Evolutionary conservation across 2,113 vertebrate genomes (phyloP).

Genomic region (Campylorhamphus procurvoides): DNA sequence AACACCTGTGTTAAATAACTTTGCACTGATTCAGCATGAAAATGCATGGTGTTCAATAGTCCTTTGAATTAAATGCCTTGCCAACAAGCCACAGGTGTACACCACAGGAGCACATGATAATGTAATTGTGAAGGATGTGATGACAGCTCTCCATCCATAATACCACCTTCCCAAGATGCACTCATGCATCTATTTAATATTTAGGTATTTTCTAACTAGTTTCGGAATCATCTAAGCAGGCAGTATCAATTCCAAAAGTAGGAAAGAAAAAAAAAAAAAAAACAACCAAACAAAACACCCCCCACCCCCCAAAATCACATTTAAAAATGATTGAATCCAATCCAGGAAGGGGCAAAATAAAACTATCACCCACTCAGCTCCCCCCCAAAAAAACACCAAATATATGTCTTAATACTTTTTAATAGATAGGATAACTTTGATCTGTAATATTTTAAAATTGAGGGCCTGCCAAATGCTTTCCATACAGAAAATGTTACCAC

Average conservation of each 20-base stretch:
- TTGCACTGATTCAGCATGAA: constrained; percentile 58
- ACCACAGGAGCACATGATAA: constrained; percentile 64
- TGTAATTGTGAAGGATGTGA: constrained; percentile 64
- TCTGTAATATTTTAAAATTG: background rate
- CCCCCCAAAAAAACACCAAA: background rate
- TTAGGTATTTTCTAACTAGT: constrained; percentile 54
- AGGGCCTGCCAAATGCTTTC: background rate
- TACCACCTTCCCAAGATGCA: constrained; percentile 55
- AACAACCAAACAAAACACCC: background rate
- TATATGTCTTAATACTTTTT: background rate
- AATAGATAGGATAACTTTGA: background rate
- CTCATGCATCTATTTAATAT: constrained; percentile 62
- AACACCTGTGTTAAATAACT: constrained; percentile 74
- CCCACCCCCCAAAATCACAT: background rate
- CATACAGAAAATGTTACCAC: background rate
- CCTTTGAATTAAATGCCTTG: constrained; percentile 57
- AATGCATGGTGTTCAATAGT: constrained; percentile 65
- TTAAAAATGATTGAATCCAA: background rate
- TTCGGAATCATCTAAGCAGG: constrained; percentile 29
- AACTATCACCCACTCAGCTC: accelerated
- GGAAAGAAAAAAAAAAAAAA: background rate
- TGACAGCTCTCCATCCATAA: constrained; percentile 70
- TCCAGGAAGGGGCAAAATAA: background rate
- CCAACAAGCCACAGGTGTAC: constrained; percentile 78
- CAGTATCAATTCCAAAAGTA: background rate